Percentiles rank a stretch among this genome's conserved stretches.
Conservation (phyloP, 1,140 invertebrate species). For the Lethocerus indicus region DNA sequence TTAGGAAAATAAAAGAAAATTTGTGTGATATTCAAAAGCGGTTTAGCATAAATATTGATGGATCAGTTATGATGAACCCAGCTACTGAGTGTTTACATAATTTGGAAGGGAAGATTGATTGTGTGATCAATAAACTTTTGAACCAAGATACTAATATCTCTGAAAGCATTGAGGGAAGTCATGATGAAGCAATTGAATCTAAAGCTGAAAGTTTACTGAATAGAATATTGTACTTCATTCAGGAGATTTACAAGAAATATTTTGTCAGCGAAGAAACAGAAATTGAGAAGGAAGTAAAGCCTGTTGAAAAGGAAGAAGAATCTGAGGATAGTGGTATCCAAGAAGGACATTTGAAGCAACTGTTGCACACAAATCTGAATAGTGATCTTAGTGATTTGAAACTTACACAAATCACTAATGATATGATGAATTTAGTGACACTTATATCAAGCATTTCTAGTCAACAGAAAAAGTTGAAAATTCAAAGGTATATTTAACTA, state of each 20-base stretch:
- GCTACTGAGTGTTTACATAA: conserved; percentile 5
- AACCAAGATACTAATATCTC: conserved; percentile 5
- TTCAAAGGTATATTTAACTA: neutral
- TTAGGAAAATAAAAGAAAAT: conserved; percentile 3
- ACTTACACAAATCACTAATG: no score
- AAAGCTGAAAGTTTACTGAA: conserved; percentile 12
- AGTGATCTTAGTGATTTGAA: no score
- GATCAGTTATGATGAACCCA: conserved; percentile 8
- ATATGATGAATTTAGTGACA: no score
- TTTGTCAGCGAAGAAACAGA: conserved; percentile 13
- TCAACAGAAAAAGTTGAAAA: no score
- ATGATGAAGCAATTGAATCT: conserved; percentile 16
- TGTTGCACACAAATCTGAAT: conserved; percentile 37
- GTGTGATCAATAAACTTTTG: neutral
- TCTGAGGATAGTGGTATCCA: conserved; percentile 26
- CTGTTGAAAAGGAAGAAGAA: conserved; percentile 24
- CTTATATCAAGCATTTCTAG: no score
- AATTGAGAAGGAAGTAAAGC: conserved; percentile 23
- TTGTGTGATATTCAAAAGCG: conserved; percentile 3
- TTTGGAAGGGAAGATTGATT: conserved; percentile 4
- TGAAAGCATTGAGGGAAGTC: conserved; percentile 18
- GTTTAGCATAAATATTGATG: conserved; percentile 8
- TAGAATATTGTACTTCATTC: conserved; percentile 40
- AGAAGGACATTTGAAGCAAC: conserved; percentile 42
- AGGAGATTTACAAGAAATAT: conserved; percentile 45